phyloP scores from a whole-genome alignment of 2,888 invertebrate genomes.

The Mongoloraphidia duomilia region DNA sequence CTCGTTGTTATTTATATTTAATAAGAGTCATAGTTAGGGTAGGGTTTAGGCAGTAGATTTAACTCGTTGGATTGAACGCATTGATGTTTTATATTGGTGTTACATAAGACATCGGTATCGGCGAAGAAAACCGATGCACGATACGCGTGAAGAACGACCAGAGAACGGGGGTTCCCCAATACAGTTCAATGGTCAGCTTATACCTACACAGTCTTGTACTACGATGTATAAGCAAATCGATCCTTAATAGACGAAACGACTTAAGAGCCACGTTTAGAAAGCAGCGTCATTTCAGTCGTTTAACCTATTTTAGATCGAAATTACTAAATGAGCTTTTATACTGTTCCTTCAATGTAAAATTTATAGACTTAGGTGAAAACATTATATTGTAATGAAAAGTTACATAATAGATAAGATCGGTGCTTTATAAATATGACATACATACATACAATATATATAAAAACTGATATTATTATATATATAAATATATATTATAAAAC shows the following conservation, averaged over 20 bases:
- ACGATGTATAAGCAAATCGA: background rate
- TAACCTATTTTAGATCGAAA: too few relatives aligned
- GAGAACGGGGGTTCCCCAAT: too few relatives aligned
- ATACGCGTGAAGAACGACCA: too few relatives aligned
- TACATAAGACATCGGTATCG: background rate
- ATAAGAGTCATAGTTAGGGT: too few relatives aligned
- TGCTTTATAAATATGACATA: slow-evolving; percentile 8
- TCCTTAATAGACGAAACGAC: background rate
- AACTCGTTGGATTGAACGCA: background rate
- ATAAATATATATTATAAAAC: too few relatives aligned
- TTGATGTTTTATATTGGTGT: background rate
- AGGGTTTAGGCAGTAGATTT: too few relatives aligned
- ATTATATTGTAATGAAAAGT: background rate
- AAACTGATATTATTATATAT: too few relatives aligned
- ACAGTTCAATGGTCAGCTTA: too few relatives aligned
- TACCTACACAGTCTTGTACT: too few relatives aligned
- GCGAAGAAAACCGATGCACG: too few relatives aligned
- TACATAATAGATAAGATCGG: slow-evolving; percentile 9
- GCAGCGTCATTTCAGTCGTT: too few relatives aligned
- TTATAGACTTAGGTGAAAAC: background rate
- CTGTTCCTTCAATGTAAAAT: slow-evolving; percentile 3
- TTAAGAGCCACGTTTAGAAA: background rate
- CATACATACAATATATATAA: too few relatives aligned
- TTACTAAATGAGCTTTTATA: slow-evolving; percentile 1
- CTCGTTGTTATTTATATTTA: background rate